Evolutionary conservation across 2,113 vertebrate genomes (phyloP).

Genomic region (Lipotes vexillifer): DNA sequence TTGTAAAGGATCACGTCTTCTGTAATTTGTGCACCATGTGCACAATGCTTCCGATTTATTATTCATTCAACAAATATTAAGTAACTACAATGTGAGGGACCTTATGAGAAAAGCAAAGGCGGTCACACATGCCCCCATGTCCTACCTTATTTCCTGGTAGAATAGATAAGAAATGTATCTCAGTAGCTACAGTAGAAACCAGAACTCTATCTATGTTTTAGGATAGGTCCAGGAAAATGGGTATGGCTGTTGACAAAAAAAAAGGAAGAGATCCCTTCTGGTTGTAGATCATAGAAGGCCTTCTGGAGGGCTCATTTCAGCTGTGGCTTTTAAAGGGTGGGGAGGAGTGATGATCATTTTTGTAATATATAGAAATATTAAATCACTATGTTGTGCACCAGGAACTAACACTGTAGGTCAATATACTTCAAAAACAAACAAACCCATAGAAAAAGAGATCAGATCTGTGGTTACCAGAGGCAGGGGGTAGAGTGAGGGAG

Average conservation of each 20-base stretch:
- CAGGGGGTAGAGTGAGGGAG: neutral
- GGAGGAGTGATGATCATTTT: neutral
- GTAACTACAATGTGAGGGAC: neutral
- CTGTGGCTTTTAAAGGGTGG: neutral
- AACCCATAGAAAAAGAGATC: neutral
- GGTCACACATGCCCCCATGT: neutral
- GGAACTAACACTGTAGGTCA: neutral
- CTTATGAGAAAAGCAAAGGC: neutral
- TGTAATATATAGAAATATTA: neutral
- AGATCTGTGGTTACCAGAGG: neutral
- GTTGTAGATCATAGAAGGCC: neutral
- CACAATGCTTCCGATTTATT: neutral
- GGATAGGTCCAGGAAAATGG: neutral
- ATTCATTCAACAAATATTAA: neutral
- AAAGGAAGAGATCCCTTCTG: neutral
- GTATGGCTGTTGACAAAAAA: neutral
- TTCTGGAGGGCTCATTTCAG: neutral
- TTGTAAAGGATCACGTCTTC: neutral
- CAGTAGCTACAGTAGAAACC: neutral
- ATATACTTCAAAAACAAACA: neutral
- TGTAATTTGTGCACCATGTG: neutral
- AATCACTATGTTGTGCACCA: neutral
- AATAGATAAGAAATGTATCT: neutral
- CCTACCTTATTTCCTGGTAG: neutral
- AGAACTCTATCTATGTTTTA: neutral